Evolutionary conservation across 2,888 invertebrate genomes (phyloP), one percentile per base, ranked within the genome.

Genomic region (Sphaerophoria rueppellii): DNA sequence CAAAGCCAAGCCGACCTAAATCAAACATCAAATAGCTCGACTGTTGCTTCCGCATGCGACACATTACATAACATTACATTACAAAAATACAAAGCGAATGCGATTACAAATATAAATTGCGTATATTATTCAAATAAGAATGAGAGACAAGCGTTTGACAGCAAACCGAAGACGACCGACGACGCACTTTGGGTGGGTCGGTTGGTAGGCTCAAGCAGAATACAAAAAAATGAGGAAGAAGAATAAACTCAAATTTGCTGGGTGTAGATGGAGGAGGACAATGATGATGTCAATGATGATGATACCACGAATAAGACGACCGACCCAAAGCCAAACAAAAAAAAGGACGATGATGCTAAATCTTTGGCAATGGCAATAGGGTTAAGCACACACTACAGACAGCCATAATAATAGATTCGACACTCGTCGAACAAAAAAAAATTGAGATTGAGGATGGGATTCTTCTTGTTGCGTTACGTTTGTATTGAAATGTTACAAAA

Each of bases 21-120:
- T 85, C 85, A 81, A 81, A 73, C 65, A 35, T 85, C 85, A 81
- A 81, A 73, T 70, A 35, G 72, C 61, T 77, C 76, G 81, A 85
- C 85, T 73, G 76, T 83, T 83, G 76, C 80, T 85, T 81, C 81
- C 85, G 76, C 70, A 81, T 77, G 24, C 24, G 69, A 72, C 81
- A 81, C 57, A 57, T 58, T 58, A 48, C 57, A 46, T 57, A 34
- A 40, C n/a, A 24, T 54, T 12, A 24, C 1, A 24, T 74, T 63
- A 63, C 63, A 75, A 24, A 24, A 24, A 14, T 71, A 78, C 82
- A 74, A 83, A 83, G 75, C 37, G 75, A 80, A 71, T 61, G 67
- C 80, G 80, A 81, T 85, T 81, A 85, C 81, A 85, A 81, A 77
- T 75, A 83, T 81, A 85, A 85, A 85, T 85, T 85, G 85, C 81